Evolutionary conservation across 1,140 invertebrate genomes (phyloP), one percentile per base, ranked within the genome.

Genomic region (Neodiprion pinetum): DNA sequence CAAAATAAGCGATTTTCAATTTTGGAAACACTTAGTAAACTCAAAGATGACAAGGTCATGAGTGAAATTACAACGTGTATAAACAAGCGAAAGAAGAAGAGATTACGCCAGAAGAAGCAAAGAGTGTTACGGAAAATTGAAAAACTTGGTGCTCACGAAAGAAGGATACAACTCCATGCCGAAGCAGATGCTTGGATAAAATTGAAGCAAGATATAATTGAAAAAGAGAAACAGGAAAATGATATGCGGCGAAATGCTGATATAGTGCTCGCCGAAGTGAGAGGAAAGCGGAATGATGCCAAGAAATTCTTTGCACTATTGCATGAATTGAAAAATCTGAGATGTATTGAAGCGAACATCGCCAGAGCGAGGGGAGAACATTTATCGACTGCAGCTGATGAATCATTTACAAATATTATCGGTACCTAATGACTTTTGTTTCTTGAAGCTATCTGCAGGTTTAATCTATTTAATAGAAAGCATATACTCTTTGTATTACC

Each of bases 211-310:
- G 91, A 92, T 81, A 86, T 91, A 71, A 91, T 93, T 49, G 88
- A 92, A 72, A 90, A 88, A 76, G 89, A 89, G 68, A 92, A 93
- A 85, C 82, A 94, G 90, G 91, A 93, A 81, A 90, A 92, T 82
- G 89, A 90, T 80, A 87, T 92, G 68, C 92, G 93, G 78, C 88
- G 89, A 78, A 89, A 94, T 82, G 93, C 93, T 0, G 94, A 95
- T 83, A 87, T 89, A 75, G 89, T 94, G 12, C 82, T 95, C 1
- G 90, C 90, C 66, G 93, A 94, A 79, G 93, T 95, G 0, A 85
- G 90, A 40, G 89, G 89, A 68, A 94, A 94, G 82, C 92, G 93
- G 80, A 89, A 84, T 50, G 93, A 95, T 81, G 92, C 91, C 0
- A 91, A 90, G 72, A 92, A 92, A 79, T 91, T 90, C 78, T 81